Evolutionary conservation across 2,888 invertebrate species (phyloP).

Genomic region (Galeruca laticollis): DNA sequence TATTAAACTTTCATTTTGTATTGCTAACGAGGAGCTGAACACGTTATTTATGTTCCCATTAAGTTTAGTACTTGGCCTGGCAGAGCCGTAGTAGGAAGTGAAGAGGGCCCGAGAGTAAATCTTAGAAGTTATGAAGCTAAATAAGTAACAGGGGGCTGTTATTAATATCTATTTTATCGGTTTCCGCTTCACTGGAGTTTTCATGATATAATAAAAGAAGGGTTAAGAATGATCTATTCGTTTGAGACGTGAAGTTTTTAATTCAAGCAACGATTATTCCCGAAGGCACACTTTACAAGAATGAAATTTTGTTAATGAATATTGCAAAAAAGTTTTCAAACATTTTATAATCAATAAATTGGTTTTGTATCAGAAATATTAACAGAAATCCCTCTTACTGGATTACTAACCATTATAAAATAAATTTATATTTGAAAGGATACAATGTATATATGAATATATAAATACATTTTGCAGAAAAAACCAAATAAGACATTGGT

Average conservation of each 20-base stretch:
- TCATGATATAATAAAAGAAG: conserved; percentile 1
- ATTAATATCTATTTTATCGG: conserved; percentile 34
- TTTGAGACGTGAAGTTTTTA: not conserved
- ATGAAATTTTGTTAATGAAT: no score
- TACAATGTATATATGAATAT: no score
- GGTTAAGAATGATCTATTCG: not conserved
- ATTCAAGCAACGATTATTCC: not conserved
- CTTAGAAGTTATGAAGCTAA: conserved; percentile 26
- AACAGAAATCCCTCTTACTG: no score
- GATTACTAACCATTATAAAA: no score
- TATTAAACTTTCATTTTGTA: conserved; percentile 39
- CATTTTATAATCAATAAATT: no score
- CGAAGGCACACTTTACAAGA: no score
- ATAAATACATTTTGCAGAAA: no score
- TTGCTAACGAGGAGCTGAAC: conserved; percentile 38
- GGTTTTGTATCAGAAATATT: no score
- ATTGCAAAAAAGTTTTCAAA: no score
- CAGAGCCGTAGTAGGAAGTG: conserved; percentile 9
- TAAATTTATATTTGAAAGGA: no score
- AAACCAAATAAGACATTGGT: no score
- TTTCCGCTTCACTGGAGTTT: conserved; percentile 10
- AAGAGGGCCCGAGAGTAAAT: conserved; percentile 24
- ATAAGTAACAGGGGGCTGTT: conserved; percentile 27
- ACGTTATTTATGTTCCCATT: conserved; percentile 34
- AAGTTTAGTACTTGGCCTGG: conserved; percentile 24